Percentiles rank a stretch among this genome's conserved stretches.
Evolutionary conservation across 30 jellyfish, hydroid and myxozoan genomes (phyloP).

Genomic region (Aurelia aurita complex sp. Pacific): DNA sequence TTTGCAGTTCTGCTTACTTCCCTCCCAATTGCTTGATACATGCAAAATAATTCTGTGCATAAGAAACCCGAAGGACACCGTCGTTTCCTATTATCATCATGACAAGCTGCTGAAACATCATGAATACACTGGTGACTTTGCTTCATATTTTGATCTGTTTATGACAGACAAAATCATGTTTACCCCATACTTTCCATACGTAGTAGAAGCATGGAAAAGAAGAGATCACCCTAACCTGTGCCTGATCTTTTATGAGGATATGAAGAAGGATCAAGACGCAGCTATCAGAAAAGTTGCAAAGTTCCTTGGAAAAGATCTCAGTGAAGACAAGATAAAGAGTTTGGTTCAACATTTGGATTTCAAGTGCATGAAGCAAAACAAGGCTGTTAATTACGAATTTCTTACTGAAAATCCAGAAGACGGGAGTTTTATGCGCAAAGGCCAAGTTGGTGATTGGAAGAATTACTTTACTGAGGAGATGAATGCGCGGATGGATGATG

Average conservation of each 20-base stretch:
- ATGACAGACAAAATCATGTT: not conserved
- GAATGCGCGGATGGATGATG: conserved; percentile 29
- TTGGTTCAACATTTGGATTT: conserved; percentile 10
- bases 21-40: not conserved
- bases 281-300: conserved; percentile 10
- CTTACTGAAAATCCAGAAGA: not conserved
- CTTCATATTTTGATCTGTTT: conserved; percentile 14
- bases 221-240: conserved; percentile 17
- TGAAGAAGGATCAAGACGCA: conserved; percentile 10
- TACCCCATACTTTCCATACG: conserved; percentile 11
- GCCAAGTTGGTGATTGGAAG: conserved; percentile 42
- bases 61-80: conserved; percentile 39
- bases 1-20: conserved; percentile 9
- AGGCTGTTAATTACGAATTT: not conserved
- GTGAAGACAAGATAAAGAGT: not conserved
- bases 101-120: conserved; percentile 11
- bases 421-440: conserved; percentile 28
- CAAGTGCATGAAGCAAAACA: conserved; percentile 17
- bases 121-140: conserved; percentile 22
- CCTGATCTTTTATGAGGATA: conserved; percentile 15
- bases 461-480: conserved; percentile 24
- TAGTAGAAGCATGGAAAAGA: not conserved
- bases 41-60: conserved; percentile 29
- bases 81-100: conserved; percentile 27
- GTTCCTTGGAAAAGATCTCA: conserved; percentile 14